phyloP scores from a whole-genome alignment of 1,140 invertebrate species.

The Panagrolaimus sp. region DNA sequence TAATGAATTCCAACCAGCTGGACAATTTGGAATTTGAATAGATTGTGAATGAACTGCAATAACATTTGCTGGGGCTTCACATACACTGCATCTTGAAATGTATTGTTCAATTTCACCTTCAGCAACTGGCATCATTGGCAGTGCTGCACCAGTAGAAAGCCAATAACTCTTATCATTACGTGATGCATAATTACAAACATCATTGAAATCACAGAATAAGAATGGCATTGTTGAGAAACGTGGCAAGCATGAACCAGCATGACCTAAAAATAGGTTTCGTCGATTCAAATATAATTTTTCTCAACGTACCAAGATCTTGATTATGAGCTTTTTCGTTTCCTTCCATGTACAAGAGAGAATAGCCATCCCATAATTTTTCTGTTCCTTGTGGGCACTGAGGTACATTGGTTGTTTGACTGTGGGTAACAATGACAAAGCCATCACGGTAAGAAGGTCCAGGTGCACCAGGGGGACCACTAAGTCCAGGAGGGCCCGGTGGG shows the following conservation, averaged over 20 bases:
- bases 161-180: conserved; percentile 93
- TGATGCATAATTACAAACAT: conserved; percentile 91
- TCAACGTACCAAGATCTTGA: conserved; percentile 76
- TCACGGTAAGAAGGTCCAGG: conserved; percentile 66
- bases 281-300: conserved; percentile 7
- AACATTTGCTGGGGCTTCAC: conserved; percentile 76
- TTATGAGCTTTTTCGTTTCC: conserved; percentile 93
- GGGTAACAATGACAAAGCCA: conserved; percentile 79
- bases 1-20: conserved; percentile 74
- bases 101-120: conserved; percentile 75
- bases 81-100: conserved; percentile 76
- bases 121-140: conserved; percentile 81
- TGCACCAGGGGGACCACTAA: conserved; percentile 35
- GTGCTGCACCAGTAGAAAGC: conserved; percentile 81
- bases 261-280: conserved; percentile 62
- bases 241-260: conserved; percentile 79
- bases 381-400: conserved; percentile 78
- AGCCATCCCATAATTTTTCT: conserved; percentile 85
- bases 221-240: conserved; percentile 96
- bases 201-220: conserved; percentile 88
- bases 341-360: conserved; percentile 87
- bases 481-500: conserved; percentile 25
- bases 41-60: conserved; percentile 86
- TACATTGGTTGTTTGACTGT: conserved; percentile 77
- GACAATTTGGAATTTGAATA: conserved; percentile 74